Percentiles rank a stretch among this genome's conserved stretches.
phyloP scores from a whole-genome alignment of 2,888 invertebrate species.

The Timandra comae region DNA sequence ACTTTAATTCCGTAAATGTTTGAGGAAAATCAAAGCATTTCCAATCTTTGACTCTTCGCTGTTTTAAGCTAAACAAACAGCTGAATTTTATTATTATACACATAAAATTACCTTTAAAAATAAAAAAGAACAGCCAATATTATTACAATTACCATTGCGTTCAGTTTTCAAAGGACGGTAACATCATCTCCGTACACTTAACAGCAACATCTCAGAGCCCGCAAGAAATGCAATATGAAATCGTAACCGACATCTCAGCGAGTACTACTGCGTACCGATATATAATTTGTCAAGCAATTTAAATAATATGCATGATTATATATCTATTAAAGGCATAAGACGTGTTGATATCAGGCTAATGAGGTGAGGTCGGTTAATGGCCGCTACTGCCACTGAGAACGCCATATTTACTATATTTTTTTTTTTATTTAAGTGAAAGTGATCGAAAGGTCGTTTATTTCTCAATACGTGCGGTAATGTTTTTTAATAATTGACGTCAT shows the following conservation, averaged over 20 bases:
- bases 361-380: slow-evolving; percentile 41
- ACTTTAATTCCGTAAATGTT: no score
- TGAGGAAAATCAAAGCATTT: no score
- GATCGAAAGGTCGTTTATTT: slow-evolving; percentile 25
- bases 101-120: no score
- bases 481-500: slow-evolving; percentile 4
- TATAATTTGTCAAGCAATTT: slow-evolving; percentile 75
- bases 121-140: no score
- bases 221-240: slow-evolving; percentile 65
- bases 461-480: slow-evolving; percentile 7
- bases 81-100: no score
- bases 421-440: slow-evolving; percentile 42
- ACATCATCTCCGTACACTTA: slow-evolving; percentile 36
- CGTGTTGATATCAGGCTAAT: slow-evolving; percentile 72
- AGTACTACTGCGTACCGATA: slow-evolving; percentile 60
- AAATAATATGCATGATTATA: slow-evolving; percentile 74
- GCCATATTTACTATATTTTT: slow-evolving; percentile 33
- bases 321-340: slow-evolving; percentile 70
- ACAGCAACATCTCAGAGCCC: slow-evolving; percentile 37
- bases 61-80: no score
- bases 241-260: slow-evolving; percentile 65
- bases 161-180: no score
- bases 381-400: slow-evolving; percentile 33
- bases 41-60: no score
- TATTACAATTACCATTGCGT: no score